Base-by-base conservation (phyloP, 2,888 invertebrate genomes). In the Strigamia crassipes region DNA sequence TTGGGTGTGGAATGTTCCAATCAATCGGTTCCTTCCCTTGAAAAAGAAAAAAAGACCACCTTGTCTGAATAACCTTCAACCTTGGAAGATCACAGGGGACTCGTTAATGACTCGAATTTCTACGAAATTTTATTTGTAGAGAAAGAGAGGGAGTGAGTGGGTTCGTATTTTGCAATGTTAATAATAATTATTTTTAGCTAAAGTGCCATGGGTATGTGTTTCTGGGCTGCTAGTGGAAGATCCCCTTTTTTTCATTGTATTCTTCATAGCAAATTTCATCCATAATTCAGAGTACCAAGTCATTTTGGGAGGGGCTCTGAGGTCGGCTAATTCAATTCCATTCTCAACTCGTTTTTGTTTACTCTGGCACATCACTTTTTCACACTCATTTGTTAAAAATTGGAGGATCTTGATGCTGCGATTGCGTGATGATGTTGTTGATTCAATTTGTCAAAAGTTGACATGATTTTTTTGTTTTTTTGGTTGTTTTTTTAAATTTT, bases 341-440 rank as follows among this genome's bases (percentile, higher is more conserved):
- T n/a, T 51, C 51, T 15, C 51, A 51, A 51, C 51, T 51, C 51
- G 51, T 51, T 51, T 51, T 51, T 51, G 51, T 51, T 51, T 51
- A 51, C 51, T 51, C 51, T 51, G n/a, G n/a, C 51, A 51, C 51
- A 18, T 51, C 51, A 51, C 51, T 51, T 51, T 51, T 51, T 51
- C 18, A 18, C 51, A 18, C 51, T 51, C 51, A 18, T 18, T 51
- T 18, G n/a, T 51, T 34, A 34, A 34, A 34, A 34, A 34, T 34
- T 34, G 34, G 4, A 34, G 34, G 3, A 18, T 18, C 15, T 18
- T 18, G 51, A 18, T 51, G 51, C 51, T 51, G 51, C n/a, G 51
- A 51, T 51, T 51, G 51, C 51, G 51, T 51, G 51, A 13, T 15
- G 2, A 13, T 46, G 5, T 15, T 46, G 12, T 46, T 46, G 34